Base-by-base conservation (phyloP, 2,113 vertebrate genomes). In the Neolamprologus longior region DNA sequence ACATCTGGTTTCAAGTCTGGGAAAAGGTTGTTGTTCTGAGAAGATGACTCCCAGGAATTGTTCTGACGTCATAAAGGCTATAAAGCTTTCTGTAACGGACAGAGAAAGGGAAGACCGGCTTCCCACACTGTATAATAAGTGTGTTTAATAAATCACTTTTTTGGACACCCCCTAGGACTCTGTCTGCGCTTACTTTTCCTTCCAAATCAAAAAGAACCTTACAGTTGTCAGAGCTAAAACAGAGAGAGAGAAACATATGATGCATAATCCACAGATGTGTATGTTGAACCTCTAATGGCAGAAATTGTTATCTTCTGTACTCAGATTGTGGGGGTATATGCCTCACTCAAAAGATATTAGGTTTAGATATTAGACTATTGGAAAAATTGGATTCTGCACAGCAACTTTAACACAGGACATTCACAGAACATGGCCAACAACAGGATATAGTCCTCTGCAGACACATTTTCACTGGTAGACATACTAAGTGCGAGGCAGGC, bases 401-500 rank as follows among this genome's bases (percentile, higher is more conserved):
- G 21, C 40, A 76, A 31, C 42, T 19, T 11, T 17, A 31, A 17
- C 42, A 28, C 15, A 12, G 24, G 71, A 17, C 42, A 78, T 50
- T 78, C 0, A 28, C 26, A 1, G 7, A 31, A 78, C 2, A 0
- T 78, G 42, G 24, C 15, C 26, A 47, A 47, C 26, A n/a, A 78
- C 5, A 78, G 42, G 7, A 50, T 8, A 31, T 12, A 31, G 42
- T 50, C 71, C 71, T 31, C 42, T 50, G 17, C 71, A n/a, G 71
- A 78, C 71, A 78, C 71, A 78, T 78, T 78, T 50, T 19, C 6
- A 31, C 26, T 50, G 17, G 42, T 50, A 2, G 73, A 78, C 26
- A 31, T 31, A 6, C 71, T 50, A 47, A 78, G 42, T 31, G 26
- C 7, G 3, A 28, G 7, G 15, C 0, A 50, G 15, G 42, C 1